These are phyloP conservation scores for Periophthalmodon schlosseri DNA, from an alignment of 2,113 vertebrate genomes.

Conservation along the genomic window DNA sequence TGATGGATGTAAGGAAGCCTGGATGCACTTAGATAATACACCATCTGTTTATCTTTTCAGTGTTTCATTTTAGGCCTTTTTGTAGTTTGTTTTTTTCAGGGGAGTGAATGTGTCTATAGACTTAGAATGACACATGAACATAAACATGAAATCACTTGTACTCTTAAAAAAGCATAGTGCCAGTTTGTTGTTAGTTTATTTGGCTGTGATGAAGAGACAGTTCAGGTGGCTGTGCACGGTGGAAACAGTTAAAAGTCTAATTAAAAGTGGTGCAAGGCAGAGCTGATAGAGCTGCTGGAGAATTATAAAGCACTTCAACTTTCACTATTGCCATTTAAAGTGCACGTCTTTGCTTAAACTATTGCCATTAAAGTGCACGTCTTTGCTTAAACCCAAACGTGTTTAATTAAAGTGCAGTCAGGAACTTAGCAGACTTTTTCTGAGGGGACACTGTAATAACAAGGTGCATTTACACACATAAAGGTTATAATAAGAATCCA, in stretches of 20 bases:
- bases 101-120: neutral
- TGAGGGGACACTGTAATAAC: no score
- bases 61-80: neutral
- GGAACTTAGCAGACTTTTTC: constrained; percentile 31
- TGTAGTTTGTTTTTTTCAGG: neutral
- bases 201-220: neutral
- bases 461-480: no score
- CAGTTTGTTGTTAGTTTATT: neutral
- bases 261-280: constrained; percentile 39
- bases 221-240: neutral
- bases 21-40: neutral
- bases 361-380: no score
- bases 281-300: constrained; percentile 44
- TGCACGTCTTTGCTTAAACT: no score
- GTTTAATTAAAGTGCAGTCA: constrained; percentile 58
- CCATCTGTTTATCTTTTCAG: neutral
- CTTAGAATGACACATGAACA: neutral
- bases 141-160: neutral
- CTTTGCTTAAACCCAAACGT: constrained; percentile 35
- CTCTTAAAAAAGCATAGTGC: neutral
- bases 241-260: constrained; percentile 44
- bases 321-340: constrained; percentile 48
- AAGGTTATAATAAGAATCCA: no score
- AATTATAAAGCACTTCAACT: constrained; percentile 44
- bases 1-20: neutral